Conservation (phyloP, 2,797 vertebrate species). For the Sebastes diploproa region DNA sequence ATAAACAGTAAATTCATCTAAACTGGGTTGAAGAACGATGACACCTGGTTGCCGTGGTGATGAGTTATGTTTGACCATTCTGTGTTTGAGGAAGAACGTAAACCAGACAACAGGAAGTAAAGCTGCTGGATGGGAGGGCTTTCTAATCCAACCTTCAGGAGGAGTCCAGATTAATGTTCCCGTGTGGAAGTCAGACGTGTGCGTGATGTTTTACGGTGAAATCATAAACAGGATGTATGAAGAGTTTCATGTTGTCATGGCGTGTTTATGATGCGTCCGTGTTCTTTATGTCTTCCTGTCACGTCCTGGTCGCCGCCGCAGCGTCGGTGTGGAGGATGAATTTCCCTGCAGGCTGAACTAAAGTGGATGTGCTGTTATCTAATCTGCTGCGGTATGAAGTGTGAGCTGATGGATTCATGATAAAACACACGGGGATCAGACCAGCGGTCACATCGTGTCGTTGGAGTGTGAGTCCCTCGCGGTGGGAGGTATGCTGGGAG, state of each 20-base stretch:
- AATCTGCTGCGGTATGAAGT: slow-evolving; percentile 44
- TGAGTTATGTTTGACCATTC: no score
- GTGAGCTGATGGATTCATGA: slow-evolving; percentile 52
- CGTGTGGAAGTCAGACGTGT: not conserved
- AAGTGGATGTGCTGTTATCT: slow-evolving; percentile 51
- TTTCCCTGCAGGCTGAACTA: slow-evolving; percentile 58
- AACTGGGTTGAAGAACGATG: no score
- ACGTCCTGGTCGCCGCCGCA: not conserved
- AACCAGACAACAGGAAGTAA: no score
- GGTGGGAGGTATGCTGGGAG: slow-evolving; percentile 10
- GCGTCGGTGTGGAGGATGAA: not conserved
- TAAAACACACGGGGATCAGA: slow-evolving; percentile 51
- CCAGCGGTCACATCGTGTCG: slow-evolving; percentile 25
- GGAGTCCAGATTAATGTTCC: not conserved
- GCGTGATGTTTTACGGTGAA: not conserved
- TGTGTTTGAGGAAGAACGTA: no score
- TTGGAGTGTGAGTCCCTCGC: slow-evolving; percentile 18
- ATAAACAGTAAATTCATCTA: no score
- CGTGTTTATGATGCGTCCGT: slow-evolving; percentile 25
- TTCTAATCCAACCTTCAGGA: not conserved
- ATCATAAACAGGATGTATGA: not conserved
- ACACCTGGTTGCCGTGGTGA: no score
- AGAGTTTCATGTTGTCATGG: slow-evolving; percentile 11
- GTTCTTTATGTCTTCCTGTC: slow-evolving; percentile 44
- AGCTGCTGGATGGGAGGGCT: no score